Percentiles rank a stretch among this genome's conserved stretches.
Conservation (phyloP, 2,888 invertebrate species). For the Tenodera sinensis region DNA sequence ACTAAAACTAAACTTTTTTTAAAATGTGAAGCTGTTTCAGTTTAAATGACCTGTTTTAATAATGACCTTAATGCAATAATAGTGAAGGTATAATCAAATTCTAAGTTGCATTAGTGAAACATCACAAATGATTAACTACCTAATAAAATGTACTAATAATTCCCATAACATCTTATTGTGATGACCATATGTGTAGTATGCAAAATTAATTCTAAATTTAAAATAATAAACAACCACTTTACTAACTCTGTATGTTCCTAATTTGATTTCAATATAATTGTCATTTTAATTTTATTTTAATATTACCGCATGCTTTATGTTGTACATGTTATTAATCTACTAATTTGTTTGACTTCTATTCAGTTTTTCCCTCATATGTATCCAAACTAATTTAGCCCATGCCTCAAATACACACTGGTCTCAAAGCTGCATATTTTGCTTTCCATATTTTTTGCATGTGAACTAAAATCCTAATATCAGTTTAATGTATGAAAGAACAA, state of each 20-base stretch:
- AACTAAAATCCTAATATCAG: not conserved
- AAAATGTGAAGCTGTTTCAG: too few species aligned
- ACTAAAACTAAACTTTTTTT: too few species aligned
- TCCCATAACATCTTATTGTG: too few species aligned
- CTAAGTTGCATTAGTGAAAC: too few species aligned
- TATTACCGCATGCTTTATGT: not conserved
- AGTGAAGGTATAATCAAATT: too few species aligned
- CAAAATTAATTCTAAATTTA: not conserved
- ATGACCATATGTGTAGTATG: not conserved
- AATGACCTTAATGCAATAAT: too few species aligned
- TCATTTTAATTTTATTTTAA: not conserved
- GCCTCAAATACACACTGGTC: not conserved
- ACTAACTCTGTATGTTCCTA: conserved; percentile 1
- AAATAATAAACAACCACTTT: not conserved
- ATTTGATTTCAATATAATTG: not conserved
- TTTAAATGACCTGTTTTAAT: too few species aligned
- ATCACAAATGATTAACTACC: too few species aligned
- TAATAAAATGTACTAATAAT: too few species aligned
- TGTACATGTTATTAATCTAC: not conserved
- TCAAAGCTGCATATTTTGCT: not conserved
- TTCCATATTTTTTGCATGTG: not conserved
- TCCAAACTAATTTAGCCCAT: not conserved
- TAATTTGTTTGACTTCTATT: not conserved
- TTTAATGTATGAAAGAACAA: not conserved
- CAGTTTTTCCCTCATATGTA: not conserved